These are phyloP conservation scores for Melospiza melodia DNA, from an alignment of 2,113 vertebrate species.

Conservation along the genomic window DNA sequence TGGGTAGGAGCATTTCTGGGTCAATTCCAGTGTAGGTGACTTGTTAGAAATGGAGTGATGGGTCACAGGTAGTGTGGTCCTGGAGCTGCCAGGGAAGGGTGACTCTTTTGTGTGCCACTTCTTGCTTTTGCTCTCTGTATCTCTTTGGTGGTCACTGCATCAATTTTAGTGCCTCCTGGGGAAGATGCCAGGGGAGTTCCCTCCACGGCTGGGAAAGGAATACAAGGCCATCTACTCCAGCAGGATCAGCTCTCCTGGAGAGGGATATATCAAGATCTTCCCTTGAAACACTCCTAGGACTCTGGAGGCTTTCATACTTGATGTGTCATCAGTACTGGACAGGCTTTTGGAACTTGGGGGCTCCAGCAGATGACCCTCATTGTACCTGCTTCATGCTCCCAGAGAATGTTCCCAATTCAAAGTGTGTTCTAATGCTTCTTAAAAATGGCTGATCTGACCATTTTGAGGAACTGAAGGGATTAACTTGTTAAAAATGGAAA, in stretches of 20 bases:
- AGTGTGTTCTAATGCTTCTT: background rate
- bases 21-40: background rate
- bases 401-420: background rate
- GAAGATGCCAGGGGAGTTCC: background rate
- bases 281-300: background rate
- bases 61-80: background rate
- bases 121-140: background rate
- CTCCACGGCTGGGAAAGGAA: background rate
- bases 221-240: background rate
- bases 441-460: background rate
- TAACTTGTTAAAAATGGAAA: background rate
- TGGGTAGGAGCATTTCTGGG: background rate
- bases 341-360: background rate
- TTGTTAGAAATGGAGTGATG: background rate
- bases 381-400: background rate
- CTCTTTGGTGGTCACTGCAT: background rate
- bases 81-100: background rate
- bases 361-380: background rate
- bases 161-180: background rate
- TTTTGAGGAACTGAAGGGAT: background rate
- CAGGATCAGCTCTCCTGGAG: background rate
- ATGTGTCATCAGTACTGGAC: background rate
- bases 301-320: background rate
- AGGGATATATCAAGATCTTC: background rate
- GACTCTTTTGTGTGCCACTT: background rate